Base-by-base conservation (phyloP, 1,140 invertebrate species). In the Trachymyrmex cornetzi region DNA sequence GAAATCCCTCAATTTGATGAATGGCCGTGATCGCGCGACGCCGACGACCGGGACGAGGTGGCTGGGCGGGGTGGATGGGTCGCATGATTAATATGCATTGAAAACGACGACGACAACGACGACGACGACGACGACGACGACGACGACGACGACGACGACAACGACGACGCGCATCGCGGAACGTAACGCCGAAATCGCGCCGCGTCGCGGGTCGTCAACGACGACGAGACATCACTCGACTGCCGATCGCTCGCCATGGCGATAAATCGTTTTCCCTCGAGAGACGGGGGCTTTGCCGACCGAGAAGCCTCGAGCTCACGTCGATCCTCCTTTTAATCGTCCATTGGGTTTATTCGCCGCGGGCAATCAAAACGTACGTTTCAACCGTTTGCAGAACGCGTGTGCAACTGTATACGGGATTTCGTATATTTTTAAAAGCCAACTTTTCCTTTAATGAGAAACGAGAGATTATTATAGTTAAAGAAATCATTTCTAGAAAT, bases 81-180 rank as follows among this genome's bases (percentile, higher is more conserved):
- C 30, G 55, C 75, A 87, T 93, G 92, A 93, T 93, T 93, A 93
- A 93, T 93, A 93, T 92, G 90, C 91, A 92, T 91, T 87, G 90
- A 93, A 89, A 91, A 92, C 88, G 92, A 89, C 84, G 66, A 61
- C 50, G 27, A 69, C 38, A 38, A 69, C 66, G 66, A 69, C 19
- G 34, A 50, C 22, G 66, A 16, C 30, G 66, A 92, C 88, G 92
- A 88, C 84, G 66, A 55, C 50, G 50, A 69, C 38, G 66, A 69
- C 66, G 66, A 69, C 19, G 66, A 50, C 14, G 66, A 7, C 30
- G 66, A 14, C 38, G 66, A 14, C 38, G 66, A 16, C 66, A 22
- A 24, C 38, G 66, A 48, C 38, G 66, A 3, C 38, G 48, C 67
- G 53, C 63, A 59, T 67, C 79, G 81, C 50, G 64, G 66, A 59